Conservation (phyloP, 2,113 vertebrate species). For the Alces alces region DNA sequence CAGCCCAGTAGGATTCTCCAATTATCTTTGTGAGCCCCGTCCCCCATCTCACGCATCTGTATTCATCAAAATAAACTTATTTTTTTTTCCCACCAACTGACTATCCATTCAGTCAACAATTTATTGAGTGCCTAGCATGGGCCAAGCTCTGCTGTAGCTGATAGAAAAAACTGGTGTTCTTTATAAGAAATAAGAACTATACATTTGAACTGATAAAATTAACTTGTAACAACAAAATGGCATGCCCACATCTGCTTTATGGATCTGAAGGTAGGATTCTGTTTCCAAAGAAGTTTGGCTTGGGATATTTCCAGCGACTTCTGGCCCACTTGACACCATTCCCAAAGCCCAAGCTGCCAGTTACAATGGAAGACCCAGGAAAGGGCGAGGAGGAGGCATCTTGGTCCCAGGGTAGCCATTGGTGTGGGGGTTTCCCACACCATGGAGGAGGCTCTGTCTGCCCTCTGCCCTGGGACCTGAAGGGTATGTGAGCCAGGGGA, state of each 20-base stretch:
- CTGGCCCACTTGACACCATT: background rate
- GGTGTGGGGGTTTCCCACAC: background rate
- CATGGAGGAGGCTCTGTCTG: background rate
- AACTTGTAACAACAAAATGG: background rate
- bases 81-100: accelerated
- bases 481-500: background rate
- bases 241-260: background rate
- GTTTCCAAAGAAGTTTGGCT: background rate
- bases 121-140: background rate
- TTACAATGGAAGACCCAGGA: background rate
- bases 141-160: background rate
- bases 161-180: background rate
- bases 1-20: background rate
- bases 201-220: background rate
- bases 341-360: background rate
- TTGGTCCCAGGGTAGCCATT: background rate
- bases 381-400: background rate
- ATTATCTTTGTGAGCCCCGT: accelerated
- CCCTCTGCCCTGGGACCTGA: background rate
- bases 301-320: background rate
- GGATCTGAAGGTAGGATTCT: background rate
- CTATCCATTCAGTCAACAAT: background rate
- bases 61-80: background rate
- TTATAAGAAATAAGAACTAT: background rate
- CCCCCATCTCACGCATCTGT: background rate